A percentile compares a stretch with the other conserved stretches of the same genome.
phyloP scores from a whole-genome alignment of 1,140 invertebrate genomes.

The Zophobas atratus region DNA sequence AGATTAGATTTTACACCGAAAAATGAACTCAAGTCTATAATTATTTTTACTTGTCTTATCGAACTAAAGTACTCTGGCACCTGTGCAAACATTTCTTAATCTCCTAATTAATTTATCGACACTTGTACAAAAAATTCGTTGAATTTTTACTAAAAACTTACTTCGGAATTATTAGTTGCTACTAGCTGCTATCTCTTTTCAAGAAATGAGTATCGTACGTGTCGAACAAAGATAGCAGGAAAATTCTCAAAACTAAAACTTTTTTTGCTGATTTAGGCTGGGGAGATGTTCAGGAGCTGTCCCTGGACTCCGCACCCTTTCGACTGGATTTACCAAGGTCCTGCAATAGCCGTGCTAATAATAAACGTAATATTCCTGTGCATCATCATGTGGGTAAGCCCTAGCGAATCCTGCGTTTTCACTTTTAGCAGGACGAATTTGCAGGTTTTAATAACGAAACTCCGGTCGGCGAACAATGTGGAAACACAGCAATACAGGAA shows the following conservation, averaged over 20 bases:
- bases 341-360: conserved; percentile 80
- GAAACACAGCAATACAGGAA: conserved; percentile 93
- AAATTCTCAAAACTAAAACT: background rate
- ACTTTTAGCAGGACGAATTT: background rate
- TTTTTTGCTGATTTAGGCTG: conserved; percentile 37
- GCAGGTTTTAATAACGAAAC: conserved; percentile 93
- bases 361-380: conserved; percentile 90
- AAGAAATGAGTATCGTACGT: no score
- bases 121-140: background rate
- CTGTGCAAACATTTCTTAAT: conserved; percentile 37
- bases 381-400: conserved; percentile 92
- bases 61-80: conserved; percentile 17
- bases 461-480: conserved; percentile 86
- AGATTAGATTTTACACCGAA: conserved; percentile 29
- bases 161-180: no score
- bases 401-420: conserved; percentile 54
- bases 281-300: conserved; percentile 67
- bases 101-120: conserved; percentile 25
- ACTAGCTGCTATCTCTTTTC: no score
- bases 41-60: conserved; percentile 45
- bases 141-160: background rate
- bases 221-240: no score
- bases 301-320: conserved; percentile 82
- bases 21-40: conserved; percentile 37
- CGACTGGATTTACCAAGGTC: conserved; percentile 87